Evolutionary conservation across 53 echinoderm and acorn worm genomes (phyloP).

Genomic region (Echinometra lucunter): DNA sequence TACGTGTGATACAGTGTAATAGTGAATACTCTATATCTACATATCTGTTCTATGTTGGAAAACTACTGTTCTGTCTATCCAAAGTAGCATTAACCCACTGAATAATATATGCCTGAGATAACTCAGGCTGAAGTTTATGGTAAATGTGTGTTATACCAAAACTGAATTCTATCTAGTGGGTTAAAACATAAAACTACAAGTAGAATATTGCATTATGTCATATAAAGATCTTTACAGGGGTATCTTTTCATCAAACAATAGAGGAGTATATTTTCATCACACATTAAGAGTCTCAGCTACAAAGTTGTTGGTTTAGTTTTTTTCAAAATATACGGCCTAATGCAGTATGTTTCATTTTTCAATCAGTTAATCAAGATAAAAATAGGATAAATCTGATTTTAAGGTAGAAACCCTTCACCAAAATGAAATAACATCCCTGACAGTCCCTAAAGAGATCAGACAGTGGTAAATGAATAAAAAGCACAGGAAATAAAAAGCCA

Average conservation of each 20-base stretch:
- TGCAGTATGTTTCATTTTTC: background rate
- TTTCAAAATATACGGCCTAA: background rate
- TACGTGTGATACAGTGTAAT: background rate
- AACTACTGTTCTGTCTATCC: too few relatives aligned
- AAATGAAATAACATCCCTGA: slow-evolving; percentile 2
- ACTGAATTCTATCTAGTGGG: too few relatives aligned
- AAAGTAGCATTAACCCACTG: background rate
- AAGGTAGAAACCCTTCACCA: slow-evolving; percentile 34
- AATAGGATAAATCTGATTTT: background rate
- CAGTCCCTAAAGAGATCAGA: background rate
- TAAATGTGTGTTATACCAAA: too few relatives aligned
- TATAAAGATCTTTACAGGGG: background rate
- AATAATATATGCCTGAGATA: too few relatives aligned
- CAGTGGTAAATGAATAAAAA: background rate
- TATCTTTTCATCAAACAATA: background rate
- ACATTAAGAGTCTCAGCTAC: too few relatives aligned
- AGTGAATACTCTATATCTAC: background rate
- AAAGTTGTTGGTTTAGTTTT: too few relatives aligned
- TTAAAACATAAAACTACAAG: background rate
- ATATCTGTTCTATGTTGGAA: background rate
- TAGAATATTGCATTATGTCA: background rate
- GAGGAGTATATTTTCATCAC: too few relatives aligned
- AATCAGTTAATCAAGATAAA: background rate
- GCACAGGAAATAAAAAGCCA: slow-evolving; percentile 31
- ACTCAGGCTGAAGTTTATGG: too few relatives aligned